Percentiles rank a stretch among this genome's conserved stretches.
phyloP scores from a whole-genome alignment of 2,797 vertebrate species.

The Bovichtus variegatus region DNA sequence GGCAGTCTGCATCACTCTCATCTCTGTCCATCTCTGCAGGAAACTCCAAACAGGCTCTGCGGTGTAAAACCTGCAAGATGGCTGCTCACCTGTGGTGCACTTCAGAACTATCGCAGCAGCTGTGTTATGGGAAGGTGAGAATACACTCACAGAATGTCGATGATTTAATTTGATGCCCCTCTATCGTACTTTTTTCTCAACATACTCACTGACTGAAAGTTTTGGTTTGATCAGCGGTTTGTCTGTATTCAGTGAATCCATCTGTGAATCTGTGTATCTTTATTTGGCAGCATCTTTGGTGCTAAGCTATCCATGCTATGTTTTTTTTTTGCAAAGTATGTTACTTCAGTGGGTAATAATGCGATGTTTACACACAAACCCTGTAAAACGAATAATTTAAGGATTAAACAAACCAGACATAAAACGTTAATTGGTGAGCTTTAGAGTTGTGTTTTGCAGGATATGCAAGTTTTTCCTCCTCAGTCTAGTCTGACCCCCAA shows the following conservation, averaged over 20 bases:
- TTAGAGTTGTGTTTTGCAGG: background rate
- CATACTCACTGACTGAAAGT: background rate
- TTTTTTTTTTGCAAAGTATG: background rate
- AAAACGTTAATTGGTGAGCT: background rate
- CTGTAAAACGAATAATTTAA: background rate
- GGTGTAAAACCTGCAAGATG: constrained; percentile 93
- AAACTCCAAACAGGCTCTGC: constrained; percentile 93
- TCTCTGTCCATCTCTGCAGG: constrained; percentile 77
- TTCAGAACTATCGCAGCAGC: constrained; percentile 91
- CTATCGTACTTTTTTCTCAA: background rate
- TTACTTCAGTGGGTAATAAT: background rate
- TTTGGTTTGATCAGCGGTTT: background rate
- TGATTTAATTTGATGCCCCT: background rate
- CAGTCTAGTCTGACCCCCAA: background rate
- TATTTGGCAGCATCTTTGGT: background rate
- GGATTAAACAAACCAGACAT: background rate
- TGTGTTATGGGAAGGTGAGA: constrained; percentile 89
- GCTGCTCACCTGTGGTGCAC: constrained; percentile 95
- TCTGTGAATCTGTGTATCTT: background rate
- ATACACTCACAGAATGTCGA: background rate
- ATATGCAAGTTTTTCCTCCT: background rate
- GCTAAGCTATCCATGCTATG: background rate
- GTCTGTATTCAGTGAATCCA: background rate
- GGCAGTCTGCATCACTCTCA: constrained; percentile 11
- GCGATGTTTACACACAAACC: background rate